phyloP scores from a whole-genome alignment of 2,797 vertebrate species.

The Pangasius djambal region DNA sequence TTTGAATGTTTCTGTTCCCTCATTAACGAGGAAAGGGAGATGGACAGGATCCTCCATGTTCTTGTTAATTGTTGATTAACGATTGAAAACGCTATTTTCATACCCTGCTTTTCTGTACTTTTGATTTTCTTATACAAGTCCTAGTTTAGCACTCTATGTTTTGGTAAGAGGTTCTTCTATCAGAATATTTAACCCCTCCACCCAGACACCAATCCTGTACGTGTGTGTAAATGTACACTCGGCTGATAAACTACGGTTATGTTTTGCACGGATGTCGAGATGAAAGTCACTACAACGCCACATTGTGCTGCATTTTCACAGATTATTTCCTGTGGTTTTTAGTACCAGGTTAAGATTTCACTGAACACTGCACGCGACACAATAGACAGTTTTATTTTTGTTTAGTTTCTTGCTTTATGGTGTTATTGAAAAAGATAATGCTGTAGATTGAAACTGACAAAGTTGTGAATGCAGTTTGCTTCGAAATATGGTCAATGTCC shows the following conservation, averaged over 20 bases:
- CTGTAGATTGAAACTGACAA: conserved; percentile 40
- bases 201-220: conserved; percentile 35
- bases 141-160: conserved; percentile 84
- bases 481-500: conserved; percentile 32
- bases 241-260: conserved; percentile 68
- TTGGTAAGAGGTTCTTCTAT: conserved; percentile 77
- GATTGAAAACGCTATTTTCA: conserved; percentile 92
- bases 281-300: conserved; percentile 45
- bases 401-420: conserved; percentile 42
- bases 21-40: conserved; percentile 79
- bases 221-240: conserved; percentile 72
- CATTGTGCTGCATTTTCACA: conserved; percentile 48
- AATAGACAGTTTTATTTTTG: conserved; percentile 38
- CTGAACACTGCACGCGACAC: conserved; percentile 43
- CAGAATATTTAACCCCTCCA: conserved; percentile 74
- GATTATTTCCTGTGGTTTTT: conserved; percentile 47
- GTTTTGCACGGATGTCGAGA: conserved; percentile 71
- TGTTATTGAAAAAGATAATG: conserved; percentile 43
- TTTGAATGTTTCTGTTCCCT: conserved; percentile 80
- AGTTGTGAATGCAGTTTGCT: conserved; percentile 41
- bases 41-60: conserved; percentile 84
- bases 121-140: conserved; percentile 84
- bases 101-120: conserved; percentile 91
- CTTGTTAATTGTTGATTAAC: conserved; percentile 82
- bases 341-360: conserved; percentile 32